Percentiles rank a stretch among this genome's conserved stretches.
These are phyloP conservation scores for Anas acuta DNA, from an alignment of 2,797 vertebrate species.

Conservation along the genomic window DNA sequence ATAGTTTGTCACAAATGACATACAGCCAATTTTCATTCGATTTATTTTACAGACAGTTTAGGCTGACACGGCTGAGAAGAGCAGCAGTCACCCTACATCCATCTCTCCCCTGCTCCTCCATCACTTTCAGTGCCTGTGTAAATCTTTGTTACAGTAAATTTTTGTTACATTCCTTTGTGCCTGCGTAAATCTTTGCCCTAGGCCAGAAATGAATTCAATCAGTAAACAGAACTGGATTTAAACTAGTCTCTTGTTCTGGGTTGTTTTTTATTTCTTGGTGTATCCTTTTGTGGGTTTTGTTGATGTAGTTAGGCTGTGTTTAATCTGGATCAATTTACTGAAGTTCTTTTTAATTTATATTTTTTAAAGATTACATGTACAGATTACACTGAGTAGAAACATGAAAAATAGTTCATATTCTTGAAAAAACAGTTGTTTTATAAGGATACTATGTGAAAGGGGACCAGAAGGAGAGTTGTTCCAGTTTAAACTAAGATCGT, in stretches of 20 bases:
- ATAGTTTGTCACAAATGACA: background rate
- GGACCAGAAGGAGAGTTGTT: background rate
- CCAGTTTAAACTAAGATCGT: background rate
- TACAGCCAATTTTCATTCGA: accelerated
- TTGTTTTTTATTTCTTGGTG: background rate
- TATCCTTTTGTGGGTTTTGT: background rate
- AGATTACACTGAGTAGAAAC: background rate
- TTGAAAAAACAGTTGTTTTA: background rate
- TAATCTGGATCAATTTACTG: background rate
- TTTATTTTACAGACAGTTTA: background rate
- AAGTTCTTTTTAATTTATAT: background rate
- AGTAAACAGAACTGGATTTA: background rate
- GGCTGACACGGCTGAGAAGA: background rate
- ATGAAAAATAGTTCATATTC: background rate
- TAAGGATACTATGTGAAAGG: background rate
- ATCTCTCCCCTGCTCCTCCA: background rate
- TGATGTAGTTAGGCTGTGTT: background rate
- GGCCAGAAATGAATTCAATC: background rate
- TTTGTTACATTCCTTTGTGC: background rate
- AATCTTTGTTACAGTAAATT: background rate
- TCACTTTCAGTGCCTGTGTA: background rate
- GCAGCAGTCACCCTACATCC: background rate
- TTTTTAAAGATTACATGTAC: background rate
- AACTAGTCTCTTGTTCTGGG: background rate
- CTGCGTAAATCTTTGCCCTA: background rate